A percentile compares a stretch with the other conserved stretches of the same genome.
Conservation (phyloP, 1,140 invertebrate genomes). For the Bombus confusus region DNA sequence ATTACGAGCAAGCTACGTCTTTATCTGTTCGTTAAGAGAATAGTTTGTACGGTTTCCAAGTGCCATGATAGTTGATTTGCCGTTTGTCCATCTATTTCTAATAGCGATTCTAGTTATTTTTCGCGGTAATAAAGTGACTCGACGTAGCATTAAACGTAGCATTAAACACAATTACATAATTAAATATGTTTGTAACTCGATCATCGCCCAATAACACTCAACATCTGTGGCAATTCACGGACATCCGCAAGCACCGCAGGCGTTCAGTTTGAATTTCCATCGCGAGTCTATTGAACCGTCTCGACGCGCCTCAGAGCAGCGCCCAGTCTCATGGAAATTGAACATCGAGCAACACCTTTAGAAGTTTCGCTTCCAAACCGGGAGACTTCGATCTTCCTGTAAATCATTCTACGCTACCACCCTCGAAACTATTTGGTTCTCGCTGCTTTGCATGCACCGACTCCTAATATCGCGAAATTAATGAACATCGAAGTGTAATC, state of each 20-base stretch:
- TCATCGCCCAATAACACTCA: background rate
- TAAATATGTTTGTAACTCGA: background rate
- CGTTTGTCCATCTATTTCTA: background rate
- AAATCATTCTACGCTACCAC: background rate
- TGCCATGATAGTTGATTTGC: background rate
- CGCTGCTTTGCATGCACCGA: background rate
- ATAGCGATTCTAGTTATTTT: background rate
- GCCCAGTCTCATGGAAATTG: conserved; percentile 4
- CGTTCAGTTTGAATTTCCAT: conserved; percentile 18
- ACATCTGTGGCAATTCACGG: too few species aligned
- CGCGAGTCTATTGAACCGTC: background rate
- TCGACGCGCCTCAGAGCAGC: background rate
- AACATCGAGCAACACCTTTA: background rate
- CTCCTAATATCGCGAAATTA: background rate
- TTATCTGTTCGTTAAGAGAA: background rate
- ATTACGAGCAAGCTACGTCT: background rate
- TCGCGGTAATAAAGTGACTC: background rate
- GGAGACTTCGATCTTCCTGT: background rate
- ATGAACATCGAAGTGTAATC: background rate
- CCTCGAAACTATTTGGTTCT: background rate
- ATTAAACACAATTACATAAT: background rate
- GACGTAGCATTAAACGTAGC: background rate
- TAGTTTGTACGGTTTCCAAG: background rate
- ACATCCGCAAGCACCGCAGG: background rate
- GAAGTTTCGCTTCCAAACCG: background rate